phyloP scores from a whole-genome alignment of 2,113 vertebrate genomes.

The Gambusia holbrooki region DNA sequence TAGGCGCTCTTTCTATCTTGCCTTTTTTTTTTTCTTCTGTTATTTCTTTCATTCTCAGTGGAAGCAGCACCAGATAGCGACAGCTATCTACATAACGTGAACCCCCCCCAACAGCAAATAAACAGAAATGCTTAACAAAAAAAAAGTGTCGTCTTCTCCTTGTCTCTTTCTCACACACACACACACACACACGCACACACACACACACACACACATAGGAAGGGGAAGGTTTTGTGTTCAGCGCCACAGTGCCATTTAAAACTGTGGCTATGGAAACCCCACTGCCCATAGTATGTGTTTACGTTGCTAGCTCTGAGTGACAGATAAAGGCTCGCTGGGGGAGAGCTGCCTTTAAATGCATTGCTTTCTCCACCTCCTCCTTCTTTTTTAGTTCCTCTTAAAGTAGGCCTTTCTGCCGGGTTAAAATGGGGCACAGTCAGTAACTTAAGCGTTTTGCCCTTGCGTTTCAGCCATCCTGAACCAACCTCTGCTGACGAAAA shows the following conservation, averaged over 20 bases:
- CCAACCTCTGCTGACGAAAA: constrained; percentile 53
- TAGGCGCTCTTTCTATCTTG: constrained; percentile 42
- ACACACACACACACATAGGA: not conserved
- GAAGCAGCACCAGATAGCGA: constrained; percentile 56
- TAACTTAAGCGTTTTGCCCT: constrained; percentile 54
- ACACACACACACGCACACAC: not conserved
- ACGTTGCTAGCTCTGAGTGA: constrained; percentile 65
- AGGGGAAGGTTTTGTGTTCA: constrained; percentile 22
- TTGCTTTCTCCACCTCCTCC: constrained; percentile 64
- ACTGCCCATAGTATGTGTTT: constrained; percentile 66
- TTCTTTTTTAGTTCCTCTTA: constrained; percentile 57
- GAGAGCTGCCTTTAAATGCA: constrained; percentile 67
- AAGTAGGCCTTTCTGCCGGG: constrained; percentile 62
- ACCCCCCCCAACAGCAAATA: constrained; percentile 59
- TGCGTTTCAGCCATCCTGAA: constrained; percentile 40
- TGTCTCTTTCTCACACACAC: not conserved
- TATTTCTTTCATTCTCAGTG: constrained; percentile 59
- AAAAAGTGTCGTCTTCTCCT: not conserved
- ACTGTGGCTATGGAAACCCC: constrained; percentile 72
- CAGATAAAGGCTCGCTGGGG: constrained; percentile 69
- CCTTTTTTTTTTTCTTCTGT: constrained; percentile 24
- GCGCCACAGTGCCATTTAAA: constrained; percentile 56
- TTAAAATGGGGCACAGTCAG: constrained; percentile 56
- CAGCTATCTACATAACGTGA: constrained; percentile 47
- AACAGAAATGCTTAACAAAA: constrained; percentile 28